These are phyloP conservation scores for Petaurus breviceps DNA, from an alignment of 2,113 vertebrate genomes.

Conservation along the genomic window DNA sequence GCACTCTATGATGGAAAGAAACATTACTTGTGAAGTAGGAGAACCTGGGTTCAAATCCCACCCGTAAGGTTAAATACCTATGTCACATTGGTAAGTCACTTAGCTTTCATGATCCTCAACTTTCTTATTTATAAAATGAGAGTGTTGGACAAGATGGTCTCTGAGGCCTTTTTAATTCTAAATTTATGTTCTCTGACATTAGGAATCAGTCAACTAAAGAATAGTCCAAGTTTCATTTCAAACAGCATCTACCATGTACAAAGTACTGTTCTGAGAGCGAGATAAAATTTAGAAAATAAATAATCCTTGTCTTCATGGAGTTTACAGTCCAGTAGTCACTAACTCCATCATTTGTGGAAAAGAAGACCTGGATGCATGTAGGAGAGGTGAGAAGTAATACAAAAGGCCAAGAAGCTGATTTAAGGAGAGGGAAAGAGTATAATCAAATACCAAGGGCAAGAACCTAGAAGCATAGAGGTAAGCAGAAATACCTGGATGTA, in stretches of 20 bases:
- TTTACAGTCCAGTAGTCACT: background rate
- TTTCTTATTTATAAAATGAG: background rate
- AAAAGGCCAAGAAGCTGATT: too few species aligned
- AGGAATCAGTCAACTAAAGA: background rate
- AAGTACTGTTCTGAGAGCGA: background rate
- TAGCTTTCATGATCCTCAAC: background rate
- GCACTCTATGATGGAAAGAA: background rate
- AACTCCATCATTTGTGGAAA: background rate
- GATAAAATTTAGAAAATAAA: background rate
- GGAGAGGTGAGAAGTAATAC: too few species aligned
- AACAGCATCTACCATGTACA: background rate
- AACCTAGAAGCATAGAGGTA: background rate
- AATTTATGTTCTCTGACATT: background rate
- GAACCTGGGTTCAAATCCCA: background rate
- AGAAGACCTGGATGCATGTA: background rate
- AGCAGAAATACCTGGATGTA: background rate
- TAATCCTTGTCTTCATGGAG: background rate
- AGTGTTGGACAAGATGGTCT: background rate
- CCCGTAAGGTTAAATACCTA: background rate
- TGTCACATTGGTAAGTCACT: background rate
- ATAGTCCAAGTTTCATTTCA: background rate
- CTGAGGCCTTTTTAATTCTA: background rate
- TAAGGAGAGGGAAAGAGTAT: too few species aligned
- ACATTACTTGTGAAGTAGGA: background rate
- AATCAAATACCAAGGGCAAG: background rate